Evolutionary conservation across 2,113 vertebrate species (phyloP), one percentile per base, ranked within the genome.

Genomic region (Megaceryle maxima): DNA sequence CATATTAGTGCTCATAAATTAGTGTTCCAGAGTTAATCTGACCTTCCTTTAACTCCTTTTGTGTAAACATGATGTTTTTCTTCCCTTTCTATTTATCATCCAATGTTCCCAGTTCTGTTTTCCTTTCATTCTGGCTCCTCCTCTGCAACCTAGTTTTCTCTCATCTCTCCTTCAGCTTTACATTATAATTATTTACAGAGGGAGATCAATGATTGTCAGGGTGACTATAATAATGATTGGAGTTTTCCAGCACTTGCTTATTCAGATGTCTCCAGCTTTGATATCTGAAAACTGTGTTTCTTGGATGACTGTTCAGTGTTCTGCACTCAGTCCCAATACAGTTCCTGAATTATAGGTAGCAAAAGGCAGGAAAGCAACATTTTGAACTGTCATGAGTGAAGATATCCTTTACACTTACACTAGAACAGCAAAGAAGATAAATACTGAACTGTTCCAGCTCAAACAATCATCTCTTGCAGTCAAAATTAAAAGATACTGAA

Each of bases 31-130:
- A 89, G 26, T 90, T 91, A 90, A 87, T 81, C 74, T 92, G 88
- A 57, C 46, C 75, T 93, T 91, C 46, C 66, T 85, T 89, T 82
- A 93, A 62, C 43, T 87, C 39, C 51, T 90, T 94, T 93, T 39
- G 25, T 72, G 33, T 62, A 92, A 87, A 78, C 35, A 41, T 74
- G 19, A 29, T 72, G 6, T 22, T 69, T 77, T 91, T 50, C 46
- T 82, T 66, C 46, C 26, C 5, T 72, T 87, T 57, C 35, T 74
- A 26, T 43, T 81, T 72, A 70, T 90, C 50, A 79, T 83, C 20
- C 43, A 50, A 67, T 13, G 39, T 67, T 86, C 33, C 13, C 37
- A 43, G 9, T 75, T 82, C n/a, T 68, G 9, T 78, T 84, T 69
- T 50, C 39, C 50, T 37, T 76, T 33, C 37, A 60, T 74, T 76